phyloP scores from a whole-genome alignment of 1,140 invertebrate genomes.

The Octopus sinensis region DNA sequence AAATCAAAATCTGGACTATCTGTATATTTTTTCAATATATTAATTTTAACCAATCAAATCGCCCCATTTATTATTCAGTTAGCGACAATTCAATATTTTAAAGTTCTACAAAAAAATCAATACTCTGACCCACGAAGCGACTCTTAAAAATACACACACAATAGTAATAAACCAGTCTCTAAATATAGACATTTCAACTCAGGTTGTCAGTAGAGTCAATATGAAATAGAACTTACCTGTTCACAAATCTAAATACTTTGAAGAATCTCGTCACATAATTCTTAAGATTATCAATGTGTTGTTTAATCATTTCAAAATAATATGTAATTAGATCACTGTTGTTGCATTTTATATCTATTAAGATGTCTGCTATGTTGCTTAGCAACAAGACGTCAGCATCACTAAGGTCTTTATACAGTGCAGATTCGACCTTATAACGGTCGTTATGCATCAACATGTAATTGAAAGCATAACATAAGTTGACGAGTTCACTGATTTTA shows the following conservation, averaged over 20 bases:
- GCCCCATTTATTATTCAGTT: too few relatives aligned
- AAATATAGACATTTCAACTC: too few relatives aligned
- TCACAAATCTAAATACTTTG: conserved; percentile 26
- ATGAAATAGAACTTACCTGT: not conserved
- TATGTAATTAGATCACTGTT: conserved; percentile 16
- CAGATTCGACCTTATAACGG: not conserved
- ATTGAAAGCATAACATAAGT: not conserved
- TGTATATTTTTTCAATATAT: too few relatives aligned
- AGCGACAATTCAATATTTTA: too few relatives aligned
- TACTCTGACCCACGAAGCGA: too few relatives aligned
- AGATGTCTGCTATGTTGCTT: conserved; percentile 20
- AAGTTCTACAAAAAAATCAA: too few relatives aligned
- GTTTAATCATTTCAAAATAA: conserved; percentile 13
- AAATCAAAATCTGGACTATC: too few relatives aligned
- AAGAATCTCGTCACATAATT: conserved; percentile 17
- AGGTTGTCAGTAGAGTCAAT: too few relatives aligned
- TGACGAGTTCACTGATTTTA: conserved; percentile 3
- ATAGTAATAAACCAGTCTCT: too few relatives aligned
- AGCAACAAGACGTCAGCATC: conserved; percentile 24
- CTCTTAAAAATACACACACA: too few relatives aligned
- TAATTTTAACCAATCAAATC: too few relatives aligned
- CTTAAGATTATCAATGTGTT: conserved; percentile 16
- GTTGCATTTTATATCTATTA: conserved; percentile 15
- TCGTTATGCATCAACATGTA: not conserved
- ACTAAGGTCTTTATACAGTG: not conserved